Evolutionary conservation across 2,888 invertebrate species (phyloP), one percentile per base, ranked within the genome.

Genomic region (Drosophila kanekoi): DNA sequence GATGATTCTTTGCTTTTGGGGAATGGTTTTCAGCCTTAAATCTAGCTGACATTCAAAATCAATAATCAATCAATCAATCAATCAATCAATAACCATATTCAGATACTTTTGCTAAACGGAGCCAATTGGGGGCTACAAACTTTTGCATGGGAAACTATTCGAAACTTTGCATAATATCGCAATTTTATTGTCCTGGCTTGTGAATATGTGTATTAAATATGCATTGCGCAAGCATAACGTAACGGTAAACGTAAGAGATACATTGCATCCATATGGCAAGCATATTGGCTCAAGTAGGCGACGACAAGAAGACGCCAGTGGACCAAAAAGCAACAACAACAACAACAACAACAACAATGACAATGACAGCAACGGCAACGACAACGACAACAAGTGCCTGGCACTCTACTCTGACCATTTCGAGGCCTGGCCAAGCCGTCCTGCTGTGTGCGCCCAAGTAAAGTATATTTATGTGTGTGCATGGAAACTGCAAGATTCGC

Each of bases 201-300:
- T 47, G 44, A 23, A 52, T 43, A 43, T 72, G 51, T 23, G 13
- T 14, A 48, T 59, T 41, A 74, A 38, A 57, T 67, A 53, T 67
- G 60, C 60, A 67, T 57, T 54, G 60, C 51, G 43, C n/a, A 33
- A 62, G 72, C 61, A 64, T 69, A 71, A 52, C 47, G 61, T 74
- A 84, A 77, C 78, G 52, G 74, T 79, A 53, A 85, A 64, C 57
- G 35, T 60, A 44, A 54, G 23, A 76, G 65, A 69, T 71, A 59
- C 57, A 70, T 72, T 81, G 63, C 60, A 82, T 68, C 84, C 89
- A 84, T 89, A 84, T 84, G 84, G 83, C 67, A 65, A 73, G 66
- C 84, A 89, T 82, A 89, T 88, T 84, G 76, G 70, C 59, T 72
- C 52, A 67, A 85, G 82, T 59, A 69, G 73, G 56, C 74, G 74